Base-by-base conservation (phyloP, 2,888 invertebrate genomes). In the Orthosia gothica region DNA sequence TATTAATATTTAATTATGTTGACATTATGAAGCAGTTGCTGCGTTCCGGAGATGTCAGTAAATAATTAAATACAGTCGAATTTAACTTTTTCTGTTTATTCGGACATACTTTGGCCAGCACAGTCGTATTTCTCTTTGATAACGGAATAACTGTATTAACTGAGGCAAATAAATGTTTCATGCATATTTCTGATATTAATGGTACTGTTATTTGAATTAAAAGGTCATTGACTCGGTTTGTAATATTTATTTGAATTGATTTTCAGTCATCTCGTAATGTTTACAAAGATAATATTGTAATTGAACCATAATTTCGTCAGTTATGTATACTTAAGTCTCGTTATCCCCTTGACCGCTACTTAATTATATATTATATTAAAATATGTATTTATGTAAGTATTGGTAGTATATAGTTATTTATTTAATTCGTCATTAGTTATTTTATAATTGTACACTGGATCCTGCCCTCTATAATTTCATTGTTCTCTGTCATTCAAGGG, bases 1-100 rank as follows among this genome's bases (percentile, higher is more conserved):
- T 20, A 15, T 72, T 61, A 73, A 79, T 74, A 58, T 65, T 69
- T 62, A 47, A 79, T 74, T 57, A 62, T 52, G 52, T 57, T 57
- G 57, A 74, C 18, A 66, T 23, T 18, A 23, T n/a, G 40, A 58
- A 55, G 52, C 50, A 23, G 5, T 77, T 40, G 15, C 26, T 15
- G 45, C 16, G 45, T 62, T 54, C 18, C 49, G 13, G 23, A 71
- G 26, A 55, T 23, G n/a, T 50, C 20, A 32, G 45, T 52, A 9
- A 72, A 62, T 72, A 78, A 45, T 55, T 50, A 15, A 71, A 59
- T 20, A 40, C 58, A 20, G 23, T 7, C 7, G 63, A 26, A 49
- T 64, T 63, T 57, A 68, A 18, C 26, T 45, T 55, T 71, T 50
- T 54, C 11, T 64, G 26, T 62, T 70, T 20, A 50, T 54, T 23